Evolutionary conservation across 2,113 vertebrate genomes (phyloP), one percentile per base, ranked within the genome.

Genomic region (Rhinichthys klamathensis): DNA sequence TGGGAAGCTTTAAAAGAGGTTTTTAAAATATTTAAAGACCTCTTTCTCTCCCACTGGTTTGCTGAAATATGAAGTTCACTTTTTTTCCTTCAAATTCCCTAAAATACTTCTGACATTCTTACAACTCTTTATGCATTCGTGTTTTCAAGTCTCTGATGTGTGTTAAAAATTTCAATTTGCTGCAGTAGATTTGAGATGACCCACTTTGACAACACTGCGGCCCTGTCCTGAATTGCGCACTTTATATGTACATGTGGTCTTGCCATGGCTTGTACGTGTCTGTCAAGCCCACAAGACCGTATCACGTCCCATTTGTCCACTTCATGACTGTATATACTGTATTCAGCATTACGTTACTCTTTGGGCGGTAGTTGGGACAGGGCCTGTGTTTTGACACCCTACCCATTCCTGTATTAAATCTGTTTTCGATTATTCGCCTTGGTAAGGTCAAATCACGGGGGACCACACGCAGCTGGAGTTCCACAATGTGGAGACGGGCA

Each of bases 401-500:
- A 3, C 23, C 23, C 9, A 10, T 63, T 54, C 51, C 46, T 70
- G 18, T 23, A 61, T 67, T 84, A 88, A 88, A 86, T 58, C 38
- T 86, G 23, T 85, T 67, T 69, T 84, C 13, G 84, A 90, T 90
- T 86, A 84, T 88, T 56, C 88, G 72, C 83, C 90, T 65, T 56
- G 70, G 89, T 89, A 91, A 99, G 98, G 98, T 94, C 97, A 98
- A 94, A 99, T 99, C 97, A 97, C 97, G 65, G 98, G 98, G 2
- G 98, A 99, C 92, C 98, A 99, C 92, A 99, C 98, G 2, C 96
- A 98, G 74, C 94, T 99, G 92, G 98, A 99, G 92, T 99, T 99
- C 93, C 98, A 99, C 93, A 99, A 99, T 90, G 97, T 99, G 91
- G 98, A 99, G 95, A 99, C 97, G 13, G 98, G 98, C 88, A 99